Evolutionary conservation across 2,113 vertebrate species (phyloP), one percentile per base, ranked within the genome.

Genomic region (Prunella fulvescens): DNA sequence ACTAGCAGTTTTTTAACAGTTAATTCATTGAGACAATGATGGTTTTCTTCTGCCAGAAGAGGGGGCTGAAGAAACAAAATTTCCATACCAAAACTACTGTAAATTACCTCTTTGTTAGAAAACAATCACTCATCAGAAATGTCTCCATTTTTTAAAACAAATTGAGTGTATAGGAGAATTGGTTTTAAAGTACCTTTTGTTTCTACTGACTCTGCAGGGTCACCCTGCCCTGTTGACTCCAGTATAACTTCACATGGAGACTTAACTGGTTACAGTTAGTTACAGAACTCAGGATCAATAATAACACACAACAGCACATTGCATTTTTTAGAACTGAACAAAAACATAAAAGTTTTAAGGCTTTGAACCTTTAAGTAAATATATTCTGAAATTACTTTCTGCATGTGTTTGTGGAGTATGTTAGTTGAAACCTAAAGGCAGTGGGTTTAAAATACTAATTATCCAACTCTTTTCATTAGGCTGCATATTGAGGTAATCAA

Each of bases 31-130:
- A 83, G 47, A 54, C 17, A 23, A 4, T 81, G 31, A 56, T 54
- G 7, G 14, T 94, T 74, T 92, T 58, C 73, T 91, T 85, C 82
- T 90, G 57, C 94, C 97, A 96, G 92, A 92, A 96, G 97, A 70
- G 93, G 96, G 95, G 66, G 92, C 93, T 95, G 73, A 94, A 92
- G 94, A 93, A 94, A 70, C 51, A 83, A 83, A 76, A 81, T 78
- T 81, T 67, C 44, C 60, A 7, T 74, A 53, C 12, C 40, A 60
- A 76, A 88, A 70, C 39, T 61, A 50, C n/a, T 78, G 3, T 60
- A 45, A 90, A 50, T 73, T 14, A 18, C n/a, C 14, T 70, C 57
- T 65, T 51, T 44, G 12, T 83, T 71, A 60, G 51, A 71, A 81
- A 93, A 70, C 11, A 88, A 4, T 74, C 31, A 78, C 17, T 90